Conservation (phyloP, 2,888 invertebrate genomes). For the Thelaira solivaga region DNA sequence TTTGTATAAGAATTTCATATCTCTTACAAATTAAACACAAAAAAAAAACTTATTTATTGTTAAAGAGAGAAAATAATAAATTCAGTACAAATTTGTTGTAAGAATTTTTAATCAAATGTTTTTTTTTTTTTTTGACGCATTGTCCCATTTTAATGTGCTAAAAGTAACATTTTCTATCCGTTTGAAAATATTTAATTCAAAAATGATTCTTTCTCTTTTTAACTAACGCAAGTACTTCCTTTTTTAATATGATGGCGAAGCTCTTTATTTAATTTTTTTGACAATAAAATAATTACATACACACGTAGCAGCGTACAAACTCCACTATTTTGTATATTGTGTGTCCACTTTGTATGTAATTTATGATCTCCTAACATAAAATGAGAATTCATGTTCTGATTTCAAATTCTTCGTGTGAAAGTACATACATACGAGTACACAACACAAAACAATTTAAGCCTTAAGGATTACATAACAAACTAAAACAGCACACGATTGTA, state of each 20-base stretch:
- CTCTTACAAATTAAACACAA: no score
- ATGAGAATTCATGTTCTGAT: constrained; percentile 59
- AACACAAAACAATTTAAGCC: constrained; percentile 64
- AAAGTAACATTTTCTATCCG: not conserved
- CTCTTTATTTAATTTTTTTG: constrained; percentile 24
- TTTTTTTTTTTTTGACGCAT: no score
- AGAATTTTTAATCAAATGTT: no score
- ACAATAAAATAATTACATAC: constrained; percentile 36
- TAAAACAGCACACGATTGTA: constrained; percentile 40
- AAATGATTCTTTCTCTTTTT: not conserved
- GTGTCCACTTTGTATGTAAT: constrained; percentile 59
- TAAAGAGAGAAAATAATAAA: no score
- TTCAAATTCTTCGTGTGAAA: constrained; percentile 64
- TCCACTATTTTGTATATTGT: constrained; percentile 57
- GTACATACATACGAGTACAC: constrained; percentile 37
- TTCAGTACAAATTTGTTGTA: no score
- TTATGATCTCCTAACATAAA: constrained; percentile 59
- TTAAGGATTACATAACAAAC: constrained; percentile 64
- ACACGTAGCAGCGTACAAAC: constrained; percentile 47
- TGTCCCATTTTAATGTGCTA: constrained; percentile 1
- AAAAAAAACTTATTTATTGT: no score
- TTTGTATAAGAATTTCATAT: no score
- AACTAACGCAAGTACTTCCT: not conserved
- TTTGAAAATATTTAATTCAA: not conserved
- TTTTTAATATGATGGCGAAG: not conserved